These are phyloP conservation scores for Clinocottus analis DNA, from an alignment of 2,113 vertebrate species.

Conservation along the genomic window DNA sequence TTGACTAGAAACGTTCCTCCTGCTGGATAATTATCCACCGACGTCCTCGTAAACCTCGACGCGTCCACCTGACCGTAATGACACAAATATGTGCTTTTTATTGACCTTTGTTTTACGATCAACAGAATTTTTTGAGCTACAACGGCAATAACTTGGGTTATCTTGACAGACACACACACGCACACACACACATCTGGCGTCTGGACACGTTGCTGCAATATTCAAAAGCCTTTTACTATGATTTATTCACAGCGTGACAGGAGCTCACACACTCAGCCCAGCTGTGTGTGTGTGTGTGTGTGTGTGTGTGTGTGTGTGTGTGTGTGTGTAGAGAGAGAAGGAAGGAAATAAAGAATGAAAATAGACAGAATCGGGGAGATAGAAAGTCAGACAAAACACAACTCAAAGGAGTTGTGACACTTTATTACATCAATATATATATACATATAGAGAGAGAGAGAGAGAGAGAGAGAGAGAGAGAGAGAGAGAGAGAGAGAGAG, in stretches of 20 bases:
- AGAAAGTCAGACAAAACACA: neutral
- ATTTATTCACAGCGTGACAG: constrained; percentile 75
- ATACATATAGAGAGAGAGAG: too few species aligned
- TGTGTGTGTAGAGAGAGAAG: neutral
- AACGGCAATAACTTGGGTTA: constrained; percentile 37
- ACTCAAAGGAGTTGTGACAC: too few species aligned
- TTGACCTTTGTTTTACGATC: constrained; percentile 29
- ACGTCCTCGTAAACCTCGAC: constrained; percentile 13
- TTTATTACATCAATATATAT: too few species aligned
- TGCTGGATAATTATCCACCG: constrained; percentile 46
- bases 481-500: too few species aligned
- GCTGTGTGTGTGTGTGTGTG: constrained; percentile 29
- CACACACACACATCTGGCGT: constrained; percentile 54
- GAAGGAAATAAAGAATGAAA: constrained; percentile 6
- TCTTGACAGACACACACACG: constrained; percentile 31
- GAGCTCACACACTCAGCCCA: constrained; percentile 48
- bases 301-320: constrained; percentile 41
- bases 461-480: too few species aligned
- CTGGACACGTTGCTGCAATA: constrained; percentile 69
- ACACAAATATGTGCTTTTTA: constrained; percentile 29
- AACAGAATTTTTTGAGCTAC: constrained; percentile 37
- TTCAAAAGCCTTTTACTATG: constrained; percentile 77
- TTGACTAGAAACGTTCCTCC: constrained; percentile 10
- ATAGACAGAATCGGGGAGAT: neutral
- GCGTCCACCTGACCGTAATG: neutral